Percentiles rank a stretch among this genome's conserved stretches.
These are phyloP conservation scores for Lontra canadensis DNA, from an alignment of 2,113 vertebrate genomes.

Conservation along the genomic window DNA sequence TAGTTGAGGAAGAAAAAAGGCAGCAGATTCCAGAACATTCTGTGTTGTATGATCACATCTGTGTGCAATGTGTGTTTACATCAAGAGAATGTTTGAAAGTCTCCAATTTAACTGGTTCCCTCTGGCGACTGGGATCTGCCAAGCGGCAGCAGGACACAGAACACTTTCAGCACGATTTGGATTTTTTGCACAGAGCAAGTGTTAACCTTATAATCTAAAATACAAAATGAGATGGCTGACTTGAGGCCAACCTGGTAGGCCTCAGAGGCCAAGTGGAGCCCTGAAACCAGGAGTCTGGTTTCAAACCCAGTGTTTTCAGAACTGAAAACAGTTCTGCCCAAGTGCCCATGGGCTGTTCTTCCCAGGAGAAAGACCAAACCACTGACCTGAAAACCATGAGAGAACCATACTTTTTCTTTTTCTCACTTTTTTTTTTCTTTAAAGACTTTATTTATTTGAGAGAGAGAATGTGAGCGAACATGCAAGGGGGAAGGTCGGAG, in stretches of 20 bases:
- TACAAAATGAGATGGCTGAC: not conserved
- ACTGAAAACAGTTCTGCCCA: not conserved
- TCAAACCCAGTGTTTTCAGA: not conserved
- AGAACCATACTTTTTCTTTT: not conserved
- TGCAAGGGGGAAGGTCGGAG: no score
- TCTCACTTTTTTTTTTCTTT: not conserved
- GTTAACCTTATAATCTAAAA: slow-evolving; percentile 18
- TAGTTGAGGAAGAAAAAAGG: not conserved
- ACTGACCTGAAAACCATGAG: not conserved
- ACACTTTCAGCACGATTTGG: not conserved
- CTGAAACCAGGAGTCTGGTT: not conserved
- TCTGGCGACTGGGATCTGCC: not conserved
- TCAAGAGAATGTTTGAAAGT: not conserved
- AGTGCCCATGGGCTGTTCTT: not conserved
- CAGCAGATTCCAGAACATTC: not conserved
- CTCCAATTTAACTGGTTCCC: not conserved
- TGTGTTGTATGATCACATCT: not conserved
- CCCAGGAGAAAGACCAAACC: not conserved
- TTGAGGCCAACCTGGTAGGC: not conserved
- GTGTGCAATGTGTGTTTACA: not conserved
- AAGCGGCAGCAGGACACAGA: not conserved
- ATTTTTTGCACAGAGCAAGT: not conserved
- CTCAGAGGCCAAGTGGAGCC: not conserved
- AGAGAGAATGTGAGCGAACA: no score
- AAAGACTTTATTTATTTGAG: not conserved